Conservation (phyloP, 2,888 invertebrate genomes). For the Macaria liturata region DNA sequence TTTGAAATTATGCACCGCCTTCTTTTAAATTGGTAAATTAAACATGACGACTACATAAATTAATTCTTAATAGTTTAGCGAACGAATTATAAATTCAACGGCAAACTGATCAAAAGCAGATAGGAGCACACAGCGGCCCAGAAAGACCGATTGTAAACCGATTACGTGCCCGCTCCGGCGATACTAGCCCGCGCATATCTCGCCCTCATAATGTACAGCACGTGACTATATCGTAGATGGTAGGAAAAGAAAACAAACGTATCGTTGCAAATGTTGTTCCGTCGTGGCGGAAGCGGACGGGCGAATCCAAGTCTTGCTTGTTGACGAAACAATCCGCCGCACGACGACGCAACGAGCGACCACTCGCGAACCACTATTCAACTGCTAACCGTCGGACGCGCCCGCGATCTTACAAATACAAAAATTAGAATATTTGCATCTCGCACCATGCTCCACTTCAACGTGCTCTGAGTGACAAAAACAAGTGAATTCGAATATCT, state of each 20-base stretch:
- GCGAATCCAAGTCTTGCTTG: constrained; percentile 22
- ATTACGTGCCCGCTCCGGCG: constrained; percentile 13
- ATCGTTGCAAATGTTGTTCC: constrained; percentile 29
- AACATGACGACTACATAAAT: too few relatives aligned
- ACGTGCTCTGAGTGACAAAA: constrained; percentile 24
- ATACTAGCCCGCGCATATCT: constrained; percentile 2
- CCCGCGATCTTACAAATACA: constrained; percentile 15
- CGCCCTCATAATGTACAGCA: constrained; percentile 15
- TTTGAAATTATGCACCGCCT: too few relatives aligned
- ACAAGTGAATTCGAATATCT: constrained; percentile 33
- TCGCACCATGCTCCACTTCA: constrained; percentile 17
- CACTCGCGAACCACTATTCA: constrained; percentile 13
- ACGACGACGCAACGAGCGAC: constrained; percentile 24
- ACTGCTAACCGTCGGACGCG: constrained; percentile 13
- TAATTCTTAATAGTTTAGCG: too few relatives aligned
- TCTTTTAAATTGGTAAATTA: too few relatives aligned
- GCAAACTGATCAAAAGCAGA: too few relatives aligned
- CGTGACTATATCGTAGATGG: constrained; percentile 21
- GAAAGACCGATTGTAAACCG: constrained; percentile 4
- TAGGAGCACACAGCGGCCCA: too few relatives aligned
- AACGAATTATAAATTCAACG: too few relatives aligned
- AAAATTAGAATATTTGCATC: constrained; percentile 8
- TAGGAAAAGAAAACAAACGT: constrained; percentile 31
- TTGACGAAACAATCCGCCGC: constrained; percentile 25
- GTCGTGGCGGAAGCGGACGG: constrained; percentile 33